Conservation (phyloP, 2,113 vertebrate genomes). For the Smithornis capensis region DNA sequence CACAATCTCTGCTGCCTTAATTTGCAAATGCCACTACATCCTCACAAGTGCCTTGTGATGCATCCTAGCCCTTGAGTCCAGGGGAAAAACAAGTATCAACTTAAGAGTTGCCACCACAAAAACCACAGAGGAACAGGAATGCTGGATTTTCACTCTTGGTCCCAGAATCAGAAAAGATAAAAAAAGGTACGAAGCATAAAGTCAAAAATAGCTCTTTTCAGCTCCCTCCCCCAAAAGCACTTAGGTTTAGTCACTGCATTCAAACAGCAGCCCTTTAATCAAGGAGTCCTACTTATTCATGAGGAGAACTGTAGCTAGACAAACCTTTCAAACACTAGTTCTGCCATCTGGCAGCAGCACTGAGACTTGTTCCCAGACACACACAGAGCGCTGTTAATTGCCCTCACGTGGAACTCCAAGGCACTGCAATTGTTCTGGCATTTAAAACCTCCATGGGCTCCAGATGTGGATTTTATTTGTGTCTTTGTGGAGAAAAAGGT, state of each 20-base stretch:
- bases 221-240: background rate
- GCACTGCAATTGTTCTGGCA: conserved; percentile 18
- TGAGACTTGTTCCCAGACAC: conserved; percentile 7
- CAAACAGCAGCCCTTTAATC: conserved; percentile 53
- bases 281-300: conserved; percentile 47
- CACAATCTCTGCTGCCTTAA: background rate
- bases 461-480: background rate
- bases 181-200: background rate
- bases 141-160: background rate
- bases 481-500: background rate
- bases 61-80: background rate
- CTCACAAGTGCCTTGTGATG: background rate
- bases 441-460: background rate
- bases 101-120: background rate
- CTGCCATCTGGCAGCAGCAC: conserved; percentile 36
- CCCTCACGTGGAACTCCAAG: conserved; percentile 50
- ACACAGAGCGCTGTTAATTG: background rate
- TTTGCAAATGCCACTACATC: conserved; percentile 9
- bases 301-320: conserved; percentile 23
- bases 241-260: conserved; percentile 18
- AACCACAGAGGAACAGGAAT: background rate
- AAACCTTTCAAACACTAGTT: conserved; percentile 25
- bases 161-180: background rate
- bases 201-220: conserved; percentile 25
- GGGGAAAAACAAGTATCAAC: background rate